A percentile compares a stretch with the other conserved stretches of the same genome.
These are phyloP conservation scores for Rhabdomys dilectus DNA, from an alignment of 2,113 vertebrate species.

Conservation along the genomic window DNA sequence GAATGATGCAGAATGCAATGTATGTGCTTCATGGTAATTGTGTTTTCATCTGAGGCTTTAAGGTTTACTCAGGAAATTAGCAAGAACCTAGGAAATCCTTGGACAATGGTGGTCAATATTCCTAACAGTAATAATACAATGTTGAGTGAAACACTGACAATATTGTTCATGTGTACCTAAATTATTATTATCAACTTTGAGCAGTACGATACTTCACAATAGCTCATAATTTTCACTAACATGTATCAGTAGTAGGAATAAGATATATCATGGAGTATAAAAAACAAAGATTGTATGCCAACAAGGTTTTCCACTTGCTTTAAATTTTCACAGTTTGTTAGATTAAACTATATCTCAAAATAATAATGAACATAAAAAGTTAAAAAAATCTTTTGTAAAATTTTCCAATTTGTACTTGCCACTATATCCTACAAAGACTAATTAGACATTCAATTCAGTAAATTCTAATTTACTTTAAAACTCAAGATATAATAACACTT, in stretches of 20 bases:
- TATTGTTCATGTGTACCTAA: neutral
- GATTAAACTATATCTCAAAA: neutral
- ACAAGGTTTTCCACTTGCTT: neutral
- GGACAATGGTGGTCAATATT: neutral
- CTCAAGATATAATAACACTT: neutral
- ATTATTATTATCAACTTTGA: neutral
- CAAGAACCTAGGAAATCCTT: neutral
- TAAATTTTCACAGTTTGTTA: neutral
- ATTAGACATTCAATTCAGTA: constrained; percentile 10
- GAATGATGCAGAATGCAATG: neutral
- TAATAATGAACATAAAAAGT: constrained; percentile 22
- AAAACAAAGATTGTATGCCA: neutral
- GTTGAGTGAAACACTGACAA: neutral
- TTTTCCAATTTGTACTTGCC: neutral
- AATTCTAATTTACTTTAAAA: neutral
- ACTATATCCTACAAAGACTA: neutral
- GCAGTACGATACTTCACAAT: neutral
- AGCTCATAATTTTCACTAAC: neutral
- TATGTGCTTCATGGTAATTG: neutral
- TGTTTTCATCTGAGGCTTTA: neutral
- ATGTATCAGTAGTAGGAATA: neutral
- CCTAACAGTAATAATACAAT: neutral
- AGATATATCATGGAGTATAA: neutral
- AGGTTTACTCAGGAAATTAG: neutral
- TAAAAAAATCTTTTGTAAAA: neutral